Conservation (phyloP, 2,113 vertebrate species). For the Acrocephalus kingi region DNA sequence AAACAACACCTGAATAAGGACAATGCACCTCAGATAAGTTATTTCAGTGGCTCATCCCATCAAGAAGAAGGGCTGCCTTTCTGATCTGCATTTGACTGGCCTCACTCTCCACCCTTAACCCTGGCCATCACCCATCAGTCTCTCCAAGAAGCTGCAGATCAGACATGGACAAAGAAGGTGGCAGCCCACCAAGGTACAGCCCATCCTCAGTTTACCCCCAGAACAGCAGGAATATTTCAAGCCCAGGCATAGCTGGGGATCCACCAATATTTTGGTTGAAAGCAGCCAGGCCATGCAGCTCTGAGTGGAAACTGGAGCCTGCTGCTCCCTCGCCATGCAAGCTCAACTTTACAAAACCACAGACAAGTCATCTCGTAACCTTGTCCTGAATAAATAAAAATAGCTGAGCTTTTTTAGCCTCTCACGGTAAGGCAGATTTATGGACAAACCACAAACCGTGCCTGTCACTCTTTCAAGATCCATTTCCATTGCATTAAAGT, state of each 20-base stretch:
- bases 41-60: not conserved
- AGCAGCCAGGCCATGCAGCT: not conserved
- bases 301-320: not conserved
- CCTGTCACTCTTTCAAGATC: not conserved
- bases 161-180: not conserved
- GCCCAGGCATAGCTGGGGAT: not conserved
- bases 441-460: not conserved
- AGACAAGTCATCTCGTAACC: not conserved
- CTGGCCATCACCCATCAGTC: not conserved
- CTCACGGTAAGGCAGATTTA: not conserved
- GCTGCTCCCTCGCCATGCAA: not conserved
- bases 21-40: not conserved
- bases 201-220: not conserved
- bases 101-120: not conserved
- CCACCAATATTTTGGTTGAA: not conserved
- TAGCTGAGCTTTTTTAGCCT: constrained; percentile 14
- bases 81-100: not conserved
- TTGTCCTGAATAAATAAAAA: constrained; percentile 36
- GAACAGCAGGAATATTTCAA: not conserved
- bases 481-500: constrained; percentile 16
- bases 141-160: not conserved
- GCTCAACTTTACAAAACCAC: constrained; percentile 11
- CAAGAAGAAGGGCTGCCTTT: not conserved
- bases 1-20: not conserved
- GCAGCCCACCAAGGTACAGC: not conserved